Base-by-base conservation (phyloP, 2,888 invertebrate genomes). In the Thecocarcelia acutangulata region DNA sequence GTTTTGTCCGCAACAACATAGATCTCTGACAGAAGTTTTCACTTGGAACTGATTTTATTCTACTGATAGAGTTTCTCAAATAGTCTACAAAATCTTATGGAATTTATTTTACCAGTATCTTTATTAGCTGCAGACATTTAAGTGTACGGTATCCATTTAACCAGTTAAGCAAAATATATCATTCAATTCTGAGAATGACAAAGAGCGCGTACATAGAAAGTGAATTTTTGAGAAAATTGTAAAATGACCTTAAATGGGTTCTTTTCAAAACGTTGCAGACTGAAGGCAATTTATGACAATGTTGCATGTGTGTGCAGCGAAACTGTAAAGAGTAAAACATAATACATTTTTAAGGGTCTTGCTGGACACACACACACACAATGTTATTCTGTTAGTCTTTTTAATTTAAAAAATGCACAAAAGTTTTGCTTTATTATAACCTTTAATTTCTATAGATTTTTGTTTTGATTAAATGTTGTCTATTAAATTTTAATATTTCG, bases 401-500 rank as follows among this genome's bases (percentile, higher is more conserved):
- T 21, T 48, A 50, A 59, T 59, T 33, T n/a, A n/a, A 9, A n/a
- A 44, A 54, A 33, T 61, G 52, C 5, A 33, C 61, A 42, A 52
- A 52, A 42, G 61, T 63, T 61, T 17, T 52, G 17, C 1, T 42
- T 33, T 13, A 42, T 19, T 59, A 50, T 58, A 50, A 75, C 75
- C 75, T 66, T 75, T 66, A 66, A 19, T 12, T 58, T 19, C 48
- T 15, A 64, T 54, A 37, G 54, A 63, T 73, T 63, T 54, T 28
- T 42, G 24, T 21, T 12, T 40, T 58, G 24, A 50, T 12, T 59
- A 40, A 37, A 15, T 46, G 11, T 37, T 24, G 15, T 52, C 11
- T 19, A 13, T 58, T 58, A 37, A 19, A 0, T 33, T 33, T 48
- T 48, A 19, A 6, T 37, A 15, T 42, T 3, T 3, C 0, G 13